Evolutionary conservation across 2,888 invertebrate genomes (phyloP), one percentile per base, ranked within the genome.

Genomic region (Aspidiotus rigidus): DNA sequence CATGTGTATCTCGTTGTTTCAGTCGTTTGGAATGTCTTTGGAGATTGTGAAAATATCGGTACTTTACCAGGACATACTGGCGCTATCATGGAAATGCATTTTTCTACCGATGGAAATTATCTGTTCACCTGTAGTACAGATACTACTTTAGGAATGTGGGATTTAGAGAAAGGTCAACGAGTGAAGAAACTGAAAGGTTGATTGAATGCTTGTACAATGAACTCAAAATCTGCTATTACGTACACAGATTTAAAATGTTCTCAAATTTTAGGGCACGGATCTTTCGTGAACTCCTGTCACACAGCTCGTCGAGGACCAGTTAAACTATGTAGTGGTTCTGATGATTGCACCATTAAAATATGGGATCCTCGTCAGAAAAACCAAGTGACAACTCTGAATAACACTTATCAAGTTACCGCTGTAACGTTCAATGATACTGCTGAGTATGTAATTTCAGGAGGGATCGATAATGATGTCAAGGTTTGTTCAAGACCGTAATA

Each of bases 391-490:
- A 86, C 86, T 0, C 81, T 91, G 17, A 89, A 89, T 75, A 85
- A 86, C 49, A 81, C 82, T 0, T 92, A 84, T 76, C 76, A 80
- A 78, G 82, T 94, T 11, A 93, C 93, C 0, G 84, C 93, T 0
- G 93, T 95, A 0, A 84, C 91, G 11, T 98, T 98, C 78, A 96
- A 90, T 76, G 98, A 99, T 75, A 96, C 94, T 0, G 88, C 93
- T 0, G 98, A 99, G 75, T 93, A 93, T 78, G 85, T 99, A 5
- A 88, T 98, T 72, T 90, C 90, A 7, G 95, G 91, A 0, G 98
- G 99, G 7, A 89, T 99, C 69, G 99, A 99, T 77, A 99, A 99
- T 79, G 91, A 94, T 72, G 86, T 99, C 9, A 97, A 96, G 83
- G 83, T 83, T 73, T 42, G 42, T 15, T 15, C n/a, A n/a, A 53